Conservation (phyloP, 2,113 vertebrate genomes). For the Myanophis thanlyinensis region DNA sequence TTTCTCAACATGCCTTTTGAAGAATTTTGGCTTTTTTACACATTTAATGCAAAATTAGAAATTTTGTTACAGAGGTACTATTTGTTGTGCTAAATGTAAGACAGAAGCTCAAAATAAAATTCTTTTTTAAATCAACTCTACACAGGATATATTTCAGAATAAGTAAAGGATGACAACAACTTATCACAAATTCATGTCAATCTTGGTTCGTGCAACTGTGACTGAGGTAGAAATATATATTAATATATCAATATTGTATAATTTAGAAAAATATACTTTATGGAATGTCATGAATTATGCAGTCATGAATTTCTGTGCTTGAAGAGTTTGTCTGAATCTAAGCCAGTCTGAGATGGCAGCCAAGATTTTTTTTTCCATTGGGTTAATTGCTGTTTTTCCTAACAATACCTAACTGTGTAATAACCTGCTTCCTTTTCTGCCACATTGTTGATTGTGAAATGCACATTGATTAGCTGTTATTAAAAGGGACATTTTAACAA, state of each 20-base stretch:
- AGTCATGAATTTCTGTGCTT: not conserved
- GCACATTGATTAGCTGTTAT: conserved; percentile 1
- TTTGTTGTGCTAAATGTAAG: not conserved
- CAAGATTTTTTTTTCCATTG: not conserved
- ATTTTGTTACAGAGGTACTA: not conserved
- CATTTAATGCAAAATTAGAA: not conserved
- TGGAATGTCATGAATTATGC: too few species aligned
- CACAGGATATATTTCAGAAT: not conserved
- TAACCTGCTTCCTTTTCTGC: not conserved
- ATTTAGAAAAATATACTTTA: not conserved
- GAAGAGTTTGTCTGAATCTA: not conserved
- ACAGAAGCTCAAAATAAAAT: not conserved
- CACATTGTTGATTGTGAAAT: not conserved
- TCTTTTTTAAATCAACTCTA: not conserved
- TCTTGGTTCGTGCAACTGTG: not conserved
- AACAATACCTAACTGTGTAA: not conserved
- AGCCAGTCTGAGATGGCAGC: not conserved
- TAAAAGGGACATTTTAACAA: not conserved
- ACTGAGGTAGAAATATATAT: not conserved
- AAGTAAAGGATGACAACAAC: not conserved
- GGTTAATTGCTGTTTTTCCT: not conserved
- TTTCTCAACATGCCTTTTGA: not conserved
- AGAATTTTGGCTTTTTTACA: not conserved
- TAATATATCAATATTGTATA: not conserved
- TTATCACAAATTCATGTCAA: not conserved